Conservation (phyloP, 2,888 invertebrate species). For the Galeruca laticollis region DNA sequence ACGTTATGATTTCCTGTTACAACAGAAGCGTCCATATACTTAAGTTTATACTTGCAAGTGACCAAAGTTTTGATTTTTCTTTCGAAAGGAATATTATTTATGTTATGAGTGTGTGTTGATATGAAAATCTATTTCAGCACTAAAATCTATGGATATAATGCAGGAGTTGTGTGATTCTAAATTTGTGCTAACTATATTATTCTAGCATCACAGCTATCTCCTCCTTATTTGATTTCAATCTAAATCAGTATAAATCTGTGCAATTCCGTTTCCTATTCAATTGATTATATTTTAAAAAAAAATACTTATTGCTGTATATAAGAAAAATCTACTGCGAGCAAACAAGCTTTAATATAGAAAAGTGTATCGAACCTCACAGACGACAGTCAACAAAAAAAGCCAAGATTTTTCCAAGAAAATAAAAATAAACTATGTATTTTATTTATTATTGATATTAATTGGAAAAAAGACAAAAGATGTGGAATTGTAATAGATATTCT, state of each 20-base stretch:
- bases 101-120: not conserved
- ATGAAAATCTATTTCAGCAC: conserved; percentile 6
- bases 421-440: conserved; percentile 17
- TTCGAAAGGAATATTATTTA: not conserved
- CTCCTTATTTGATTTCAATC: conserved; percentile 7
- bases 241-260: no score
- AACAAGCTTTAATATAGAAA: conserved; percentile 31
- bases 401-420: conserved; percentile 8
- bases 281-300: not conserved
- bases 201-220: conserved; percentile 31
- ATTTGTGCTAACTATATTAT: conserved; percentile 27
- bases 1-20: no score
- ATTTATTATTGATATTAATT: not conserved
- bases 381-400: conserved; percentile 28
- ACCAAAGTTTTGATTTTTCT: not conserved
- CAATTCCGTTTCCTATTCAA: not conserved
- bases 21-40: no score
- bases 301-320: not conserved
- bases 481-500: conserved; percentile 5
- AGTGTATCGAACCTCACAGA: conserved; percentile 25
- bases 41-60: not conserved
- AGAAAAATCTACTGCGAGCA: conserved; percentile 28
- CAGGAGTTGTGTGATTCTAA: conserved; percentile 33
- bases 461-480: not conserved
- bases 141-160: conserved; percentile 41